Base-by-base conservation (phyloP, 2,888 invertebrate species). In the Celastrina argiolus region DNA sequence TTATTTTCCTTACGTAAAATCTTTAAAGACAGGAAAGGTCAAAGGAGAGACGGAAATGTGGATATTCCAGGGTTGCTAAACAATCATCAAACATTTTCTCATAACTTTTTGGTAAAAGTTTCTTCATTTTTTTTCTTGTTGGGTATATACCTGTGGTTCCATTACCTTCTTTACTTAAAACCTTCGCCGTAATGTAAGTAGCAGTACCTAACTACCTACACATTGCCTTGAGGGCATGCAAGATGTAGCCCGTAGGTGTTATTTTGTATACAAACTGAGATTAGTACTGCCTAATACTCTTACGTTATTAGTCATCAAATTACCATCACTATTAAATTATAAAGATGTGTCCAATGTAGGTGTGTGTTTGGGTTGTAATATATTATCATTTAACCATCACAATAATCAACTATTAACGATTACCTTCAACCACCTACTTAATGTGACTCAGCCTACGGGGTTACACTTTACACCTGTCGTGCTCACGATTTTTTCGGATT, bases 321-420 rank as follows among this genome's bases (percentile, higher is more conserved):
- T 56, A 28, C 58, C 31, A 31, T 31, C 58, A 58, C 31, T 31
- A 58, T 16, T 58, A 58, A 31, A 16, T 31, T 18, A 31, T n/a
- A 31, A 58, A 31, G 58, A 58, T 58, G 58, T 58, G 58, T 31
- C 31, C 28, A n/a, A 16, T 61, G 61, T 61, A 18, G 61, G 61
- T 36, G 61, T 36, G 39, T 31, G 31, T 6, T n/a, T 18, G 28
- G 36, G 18, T 36, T 39, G 61, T 59, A 59, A 31, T 59, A 18
- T 16, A 59, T 34, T 16, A 59, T 31, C 26, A 12, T 51, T 22
- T 51, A 31, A 18, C 14, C 39, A 61, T 61, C 61, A 39, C 61
- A 61, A 61, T 36, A 39, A 12, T 22, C 36, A 5, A 59, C 34
- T 16, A 28, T 34, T n/a, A 1, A n/a, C 22, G 14, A 10, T 26